Evolutionary conservation across 2,113 vertebrate genomes (phyloP).

Genomic region (Neolamprologus falcicula): DNA sequence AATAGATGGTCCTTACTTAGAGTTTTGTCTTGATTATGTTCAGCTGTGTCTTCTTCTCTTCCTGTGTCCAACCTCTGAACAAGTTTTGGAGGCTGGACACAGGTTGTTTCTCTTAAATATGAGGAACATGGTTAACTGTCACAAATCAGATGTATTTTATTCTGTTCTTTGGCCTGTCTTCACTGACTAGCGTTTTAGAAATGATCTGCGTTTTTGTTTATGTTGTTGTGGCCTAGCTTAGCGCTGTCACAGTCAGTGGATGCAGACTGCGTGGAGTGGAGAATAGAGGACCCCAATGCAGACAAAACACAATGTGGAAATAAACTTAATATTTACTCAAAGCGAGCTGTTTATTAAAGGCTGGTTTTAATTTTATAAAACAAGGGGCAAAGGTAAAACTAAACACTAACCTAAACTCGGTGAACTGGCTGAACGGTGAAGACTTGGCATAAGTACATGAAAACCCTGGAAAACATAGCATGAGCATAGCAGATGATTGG

Average conservation of each 20-base stretch:
- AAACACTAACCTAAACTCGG: not conserved
- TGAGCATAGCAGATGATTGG: not conserved
- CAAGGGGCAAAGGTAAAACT: not conserved
- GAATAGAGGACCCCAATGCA: not conserved
- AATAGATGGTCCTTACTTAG: not conserved
- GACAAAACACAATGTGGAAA: not conserved
- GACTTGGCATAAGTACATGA: not conserved
- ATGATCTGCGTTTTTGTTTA: rapidly evolving
- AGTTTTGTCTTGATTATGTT: not conserved
- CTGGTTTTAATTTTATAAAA: not conserved
- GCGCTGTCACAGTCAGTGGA: rapidly evolving
- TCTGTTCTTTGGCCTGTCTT: not conserved
- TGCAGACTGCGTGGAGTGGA: not conserved
- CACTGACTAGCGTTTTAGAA: not conserved
- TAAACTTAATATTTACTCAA: not conserved
- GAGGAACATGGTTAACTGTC: not conserved
- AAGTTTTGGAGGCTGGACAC: not conserved
- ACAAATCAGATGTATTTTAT: not conserved
- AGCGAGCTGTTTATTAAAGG: rapidly evolving
- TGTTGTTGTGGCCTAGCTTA: not conserved
- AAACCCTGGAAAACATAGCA: not conserved
- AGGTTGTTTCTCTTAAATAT: not conserved
- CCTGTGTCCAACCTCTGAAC: not conserved
- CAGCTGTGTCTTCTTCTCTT: not conserved
- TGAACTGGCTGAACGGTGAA: not conserved